Base-by-base conservation (phyloP, 1,140 invertebrate genomes). In the Drosophila watanabei region DNA sequence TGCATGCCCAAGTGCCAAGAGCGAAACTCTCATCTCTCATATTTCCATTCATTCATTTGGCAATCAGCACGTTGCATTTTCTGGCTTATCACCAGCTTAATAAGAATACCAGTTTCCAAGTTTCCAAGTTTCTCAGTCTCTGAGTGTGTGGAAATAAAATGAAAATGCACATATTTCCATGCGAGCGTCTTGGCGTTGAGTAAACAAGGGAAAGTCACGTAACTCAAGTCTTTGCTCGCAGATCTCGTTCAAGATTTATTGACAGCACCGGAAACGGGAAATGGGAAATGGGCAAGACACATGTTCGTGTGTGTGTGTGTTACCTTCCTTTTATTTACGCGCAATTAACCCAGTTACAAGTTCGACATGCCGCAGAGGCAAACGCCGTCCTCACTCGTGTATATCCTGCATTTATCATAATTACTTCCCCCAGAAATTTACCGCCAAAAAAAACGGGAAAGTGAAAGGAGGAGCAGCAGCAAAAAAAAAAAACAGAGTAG, bases 331-430 rank as follows among this genome's bases (percentile, higher is more conserved):
- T 82, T 78, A 56, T 88, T 78, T 80, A 89, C 82, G 85, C 85
- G 85, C 85, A 89, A 89, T 90, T 88, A 88, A 88, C 85, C 85
- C 85, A 88, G 85, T 88, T 88, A 89, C 81, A 88, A 89, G 85
- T 90, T 89, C 82, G 82, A 86, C 86, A 90, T 90, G 86, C 86
- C 86, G 79, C 85, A 85, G 73, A 57, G 56, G 41, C 77, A 84
- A 77, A 70, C 64, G 54, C 61, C 71, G 14, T 62, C 51, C 71
- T 37, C 48, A 71, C 73, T 73, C 66, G n/a, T 77, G 56, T 62
- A 82, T 75, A 86, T 90, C 86, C 86, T 90, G 86, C 82, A 90
- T 90, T 90, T 90, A 90, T n/a, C 82, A 90, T 90, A 90, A 90
- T 90, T 90, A 90, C 86, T 90, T 90, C 86, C 82, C 80, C 82